Evolutionary conservation across 2,113 vertebrate species (phyloP), one percentile per base, ranked within the genome.

Genomic region (Elachura formosa): DNA sequence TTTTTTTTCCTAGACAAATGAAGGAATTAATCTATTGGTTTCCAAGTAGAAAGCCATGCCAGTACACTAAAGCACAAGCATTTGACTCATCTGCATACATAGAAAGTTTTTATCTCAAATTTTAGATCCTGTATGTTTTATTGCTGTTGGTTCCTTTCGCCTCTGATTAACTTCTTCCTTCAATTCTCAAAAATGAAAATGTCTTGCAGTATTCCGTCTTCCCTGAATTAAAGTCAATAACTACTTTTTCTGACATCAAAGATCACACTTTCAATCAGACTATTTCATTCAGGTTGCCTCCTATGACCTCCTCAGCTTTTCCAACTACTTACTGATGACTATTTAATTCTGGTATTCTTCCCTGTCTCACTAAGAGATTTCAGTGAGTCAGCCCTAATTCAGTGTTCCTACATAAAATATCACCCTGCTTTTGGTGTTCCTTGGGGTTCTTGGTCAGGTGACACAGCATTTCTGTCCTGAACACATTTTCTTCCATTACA

Each of bases 141-240:
- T 58, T 85, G 43, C 38, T 89, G 40, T 33, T 55, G 74, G 14
- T 82, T 56, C 55, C 80, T 56, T 55, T 14, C 1, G 2, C 11
- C 12, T 66, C 68, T 77, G 77, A 93, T 89, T 77, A 77, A 61
- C 54, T 79, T 78, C 92, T 87, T 94, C 25, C 51, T 87, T 95
- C 0, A 0, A 88, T 88, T 88, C 77, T 77, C 84, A 86, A 46
- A 79, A 91, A 95, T 95, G 64, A 90, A 33, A 79, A 94, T 95
- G 74, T 94, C 89, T 95, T 66, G 62, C 68, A 73, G 85, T 19
- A 51, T 74, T 82, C 48, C 74, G 41, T 77, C 59, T 89, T 87
- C n/a, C 49, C 63, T 84, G 95, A 95, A 93, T 96, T 96, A 59
- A 95, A 93, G 76, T 95, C 63, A 96, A 90, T 89, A 96, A 81